Percentiles rank a stretch among this genome's conserved stretches.
phyloP scores from a whole-genome alignment of 2,797 vertebrate species.

The Triplophysa bombifrons region DNA sequence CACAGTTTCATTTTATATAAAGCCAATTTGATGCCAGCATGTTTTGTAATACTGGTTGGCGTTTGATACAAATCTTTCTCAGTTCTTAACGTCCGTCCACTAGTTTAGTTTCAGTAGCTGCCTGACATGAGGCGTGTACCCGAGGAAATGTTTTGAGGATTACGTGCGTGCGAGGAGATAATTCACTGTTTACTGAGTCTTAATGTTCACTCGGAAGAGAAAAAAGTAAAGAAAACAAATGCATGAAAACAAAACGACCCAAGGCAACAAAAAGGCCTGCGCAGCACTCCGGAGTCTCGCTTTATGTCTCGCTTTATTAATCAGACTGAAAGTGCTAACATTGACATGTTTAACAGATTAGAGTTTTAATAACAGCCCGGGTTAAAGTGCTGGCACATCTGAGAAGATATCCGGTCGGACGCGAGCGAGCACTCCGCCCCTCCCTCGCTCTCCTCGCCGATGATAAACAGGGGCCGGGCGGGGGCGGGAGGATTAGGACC shows the following conservation, averaged over 20 bases:
- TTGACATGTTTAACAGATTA: slow-evolving; percentile 93
- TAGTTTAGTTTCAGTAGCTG: slow-evolving; percentile 8
- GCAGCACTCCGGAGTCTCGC: slow-evolving; percentile 84
- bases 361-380: slow-evolving; percentile 81
- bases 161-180: slow-evolving; percentile 67
- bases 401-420: slow-evolving; percentile 76
- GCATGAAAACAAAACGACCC: slow-evolving; percentile 72
- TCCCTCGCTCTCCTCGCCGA: slow-evolving; percentile 59
- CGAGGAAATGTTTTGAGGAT: slow-evolving; percentile 61
- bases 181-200: slow-evolving; percentile 76
- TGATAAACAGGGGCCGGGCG: slow-evolving; percentile 57
- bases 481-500: slow-evolving; percentile 56
- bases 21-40: slow-evolving; percentile 41
- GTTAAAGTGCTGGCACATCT: slow-evolving; percentile 79
- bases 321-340: slow-evolving; percentile 93
- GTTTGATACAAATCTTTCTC: background rate
- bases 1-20: slow-evolving; percentile 63
- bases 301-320: slow-evolving; percentile 95
- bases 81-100: no score
- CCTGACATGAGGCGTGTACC: slow-evolving; percentile 1
- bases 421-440: slow-evolving; percentile 59
- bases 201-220: slow-evolving; percentile 50
- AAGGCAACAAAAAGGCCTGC: slow-evolving; percentile 73
- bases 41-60: background rate
- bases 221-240: slow-evolving; percentile 67